These are phyloP conservation scores for Ridgeia piscesae DNA, from an alignment of 1,140 invertebrate species.

Conservation along the genomic window DNA sequence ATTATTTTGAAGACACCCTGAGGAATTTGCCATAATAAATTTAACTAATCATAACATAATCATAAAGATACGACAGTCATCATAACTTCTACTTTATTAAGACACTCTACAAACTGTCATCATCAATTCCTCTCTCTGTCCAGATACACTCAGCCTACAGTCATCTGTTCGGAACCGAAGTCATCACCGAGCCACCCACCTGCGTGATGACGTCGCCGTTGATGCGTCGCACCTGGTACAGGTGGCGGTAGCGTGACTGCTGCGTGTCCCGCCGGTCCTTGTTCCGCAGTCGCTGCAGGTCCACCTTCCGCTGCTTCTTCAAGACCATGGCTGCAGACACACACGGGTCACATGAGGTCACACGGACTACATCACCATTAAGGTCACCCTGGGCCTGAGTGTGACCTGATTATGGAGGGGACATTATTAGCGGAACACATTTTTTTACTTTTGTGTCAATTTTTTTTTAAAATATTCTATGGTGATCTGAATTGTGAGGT, in stretches of 20 bases:
- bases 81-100: background rate
- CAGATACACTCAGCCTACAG: background rate
- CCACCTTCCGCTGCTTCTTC: slow-evolving; percentile 44
- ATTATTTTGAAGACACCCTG: too few relatives aligned
- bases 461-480: too few relatives aligned
- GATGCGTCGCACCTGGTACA: slow-evolving; percentile 84
- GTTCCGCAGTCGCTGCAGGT: slow-evolving; percentile 61
- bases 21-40: background rate
- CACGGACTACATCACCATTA: too few relatives aligned
- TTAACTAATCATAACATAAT: background rate
- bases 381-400: too few relatives aligned
- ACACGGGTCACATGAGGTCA: background rate
- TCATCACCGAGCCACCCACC: slow-evolving; percentile 52
- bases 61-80: background rate
- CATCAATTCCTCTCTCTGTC: background rate
- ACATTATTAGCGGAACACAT: too few relatives aligned
- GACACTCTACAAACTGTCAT: background rate
- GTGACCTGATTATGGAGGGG: too few relatives aligned
- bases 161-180: background rate
- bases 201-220: slow-evolving; percentile 88
- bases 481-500: too few relatives aligned
- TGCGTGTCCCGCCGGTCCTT: slow-evolving; percentile 50
- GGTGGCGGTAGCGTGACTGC: slow-evolving; percentile 81
- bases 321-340: background rate
- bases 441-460: too few relatives aligned